phyloP scores from a whole-genome alignment of 1,140 invertebrate species.

The Wasmannia auropunctata region DNA sequence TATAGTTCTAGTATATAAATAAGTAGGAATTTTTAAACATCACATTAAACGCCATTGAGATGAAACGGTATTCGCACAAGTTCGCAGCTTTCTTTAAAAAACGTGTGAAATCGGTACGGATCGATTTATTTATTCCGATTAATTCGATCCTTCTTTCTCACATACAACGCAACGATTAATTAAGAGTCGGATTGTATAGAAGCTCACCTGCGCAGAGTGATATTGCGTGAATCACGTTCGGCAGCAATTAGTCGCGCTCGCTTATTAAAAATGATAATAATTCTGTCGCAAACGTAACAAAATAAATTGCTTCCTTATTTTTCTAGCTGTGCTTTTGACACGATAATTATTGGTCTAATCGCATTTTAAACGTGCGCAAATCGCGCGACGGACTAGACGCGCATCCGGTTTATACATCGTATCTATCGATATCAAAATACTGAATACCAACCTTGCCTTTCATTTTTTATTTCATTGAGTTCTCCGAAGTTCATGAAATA shows the following conservation, averaged over 20 bases:
- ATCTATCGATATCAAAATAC: not conserved
- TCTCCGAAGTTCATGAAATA: not conserved
- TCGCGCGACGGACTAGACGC: not conserved
- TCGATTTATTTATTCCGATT: not conserved
- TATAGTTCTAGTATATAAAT: not conserved
- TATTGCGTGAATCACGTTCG: not conserved
- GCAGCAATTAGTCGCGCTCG: not conserved
- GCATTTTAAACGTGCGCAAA: constrained; percentile 13
- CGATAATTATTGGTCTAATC: constrained; percentile 4
- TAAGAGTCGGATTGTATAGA: not conserved
- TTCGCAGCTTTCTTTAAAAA: not conserved
- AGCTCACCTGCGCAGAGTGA: too few relatives aligned
- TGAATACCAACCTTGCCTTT: not conserved
- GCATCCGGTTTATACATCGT: not conserved
- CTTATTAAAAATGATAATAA: constrained; percentile 33
- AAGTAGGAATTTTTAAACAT: not conserved
- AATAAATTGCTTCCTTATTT: constrained; percentile 50
- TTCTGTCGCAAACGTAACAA: not conserved
- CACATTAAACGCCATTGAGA: not conserved
- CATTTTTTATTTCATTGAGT: not conserved
- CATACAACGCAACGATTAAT: not conserved
- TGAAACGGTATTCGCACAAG: not conserved
- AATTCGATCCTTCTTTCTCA: not conserved
- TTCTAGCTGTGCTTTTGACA: not conserved
- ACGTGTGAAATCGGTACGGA: not conserved